phyloP scores from a whole-genome alignment of 64 coral and sea anemone genomes.

The Dendronephthya gigantea region DNA sequence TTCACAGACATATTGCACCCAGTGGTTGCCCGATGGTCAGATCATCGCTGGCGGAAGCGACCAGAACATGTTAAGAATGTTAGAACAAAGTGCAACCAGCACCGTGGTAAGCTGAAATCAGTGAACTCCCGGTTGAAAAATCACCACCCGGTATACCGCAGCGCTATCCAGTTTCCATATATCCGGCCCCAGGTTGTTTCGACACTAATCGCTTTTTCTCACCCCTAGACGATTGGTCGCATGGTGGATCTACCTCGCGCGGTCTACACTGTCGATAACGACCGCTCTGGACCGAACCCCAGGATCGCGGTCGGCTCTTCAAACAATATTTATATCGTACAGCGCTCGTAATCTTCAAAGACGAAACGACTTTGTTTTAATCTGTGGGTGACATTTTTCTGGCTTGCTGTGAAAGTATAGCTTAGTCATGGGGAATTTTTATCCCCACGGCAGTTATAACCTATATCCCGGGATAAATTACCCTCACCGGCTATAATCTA shows the following conservation, averaged over 20 bases:
- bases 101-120: neutral
- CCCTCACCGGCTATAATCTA: too few species aligned
- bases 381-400: too few species aligned
- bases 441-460: too few species aligned
- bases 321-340: conserved; percentile 64
- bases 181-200: too few species aligned
- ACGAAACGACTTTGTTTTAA: too few species aligned
- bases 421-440: too few species aligned
- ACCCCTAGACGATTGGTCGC: conserved; percentile 61
- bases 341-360: neutral
- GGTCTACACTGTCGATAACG: conserved; percentile 78
- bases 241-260: conserved; percentile 84
- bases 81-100: conserved; percentile 51
- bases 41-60: conserved; percentile 86
- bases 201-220: neutral
- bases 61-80: conserved; percentile 81
- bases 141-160: neutral
- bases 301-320: conserved; percentile 58
- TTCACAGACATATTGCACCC: conserved; percentile 80
- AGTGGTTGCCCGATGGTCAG: conserved; percentile 72
- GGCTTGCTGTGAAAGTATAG: too few species aligned
- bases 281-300: conserved; percentile 49
- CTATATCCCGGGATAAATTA: too few species aligned
- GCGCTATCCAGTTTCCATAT: too few species aligned
- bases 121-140: too few species aligned